Evolutionary conservation across 2,888 invertebrate species (phyloP).

Genomic region (Lochmaea capreae): DNA sequence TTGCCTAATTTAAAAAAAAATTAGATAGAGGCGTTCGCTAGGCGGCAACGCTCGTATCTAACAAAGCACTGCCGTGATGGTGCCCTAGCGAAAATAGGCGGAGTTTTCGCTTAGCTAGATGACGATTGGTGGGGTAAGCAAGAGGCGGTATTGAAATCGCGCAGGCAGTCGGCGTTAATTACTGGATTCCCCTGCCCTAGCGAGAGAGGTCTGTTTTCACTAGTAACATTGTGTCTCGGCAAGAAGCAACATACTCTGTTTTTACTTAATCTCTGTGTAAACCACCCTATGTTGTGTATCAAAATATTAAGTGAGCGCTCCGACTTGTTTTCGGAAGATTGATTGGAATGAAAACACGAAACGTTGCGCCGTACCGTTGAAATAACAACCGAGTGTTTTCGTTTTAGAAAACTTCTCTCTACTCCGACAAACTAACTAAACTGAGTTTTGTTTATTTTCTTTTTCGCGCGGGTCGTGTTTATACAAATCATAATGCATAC

Average conservation of each 20-base stretch:
- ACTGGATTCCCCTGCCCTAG: constrained; percentile 65
- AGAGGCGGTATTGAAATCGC: constrained; percentile 50
- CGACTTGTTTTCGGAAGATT: constrained; percentile 72
- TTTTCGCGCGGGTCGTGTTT: constrained; percentile 53
- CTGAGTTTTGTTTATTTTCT: constrained; percentile 58
- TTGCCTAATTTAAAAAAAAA: constrained; percentile 48
- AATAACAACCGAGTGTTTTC: constrained; percentile 61
- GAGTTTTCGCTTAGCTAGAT: constrained; percentile 31
- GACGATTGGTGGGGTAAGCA: constrained; percentile 52
- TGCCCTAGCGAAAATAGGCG: constrained; percentile 53
- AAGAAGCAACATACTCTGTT: constrained; percentile 69
- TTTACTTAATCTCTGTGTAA: constrained; percentile 79
- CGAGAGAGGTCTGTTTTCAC: constrained; percentile 65
- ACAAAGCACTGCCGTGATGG: constrained; percentile 45
- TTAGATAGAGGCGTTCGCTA: constrained; percentile 35
- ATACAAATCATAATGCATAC: constrained; percentile 79
- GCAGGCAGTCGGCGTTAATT: constrained; percentile 58
- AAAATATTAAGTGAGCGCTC: constrained; percentile 75
- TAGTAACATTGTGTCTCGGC: constrained; percentile 67
- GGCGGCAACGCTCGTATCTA: constrained; percentile 49
- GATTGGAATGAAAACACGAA: constrained; percentile 70
- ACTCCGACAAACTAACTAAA: constrained; percentile 46
- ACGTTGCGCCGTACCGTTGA: constrained; percentile 74
- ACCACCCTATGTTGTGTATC: constrained; percentile 85
- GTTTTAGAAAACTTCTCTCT: constrained; percentile 56